Evolutionary conservation across 2,888 invertebrate species (phyloP).

Genomic region (Sipha maydis): DNA sequence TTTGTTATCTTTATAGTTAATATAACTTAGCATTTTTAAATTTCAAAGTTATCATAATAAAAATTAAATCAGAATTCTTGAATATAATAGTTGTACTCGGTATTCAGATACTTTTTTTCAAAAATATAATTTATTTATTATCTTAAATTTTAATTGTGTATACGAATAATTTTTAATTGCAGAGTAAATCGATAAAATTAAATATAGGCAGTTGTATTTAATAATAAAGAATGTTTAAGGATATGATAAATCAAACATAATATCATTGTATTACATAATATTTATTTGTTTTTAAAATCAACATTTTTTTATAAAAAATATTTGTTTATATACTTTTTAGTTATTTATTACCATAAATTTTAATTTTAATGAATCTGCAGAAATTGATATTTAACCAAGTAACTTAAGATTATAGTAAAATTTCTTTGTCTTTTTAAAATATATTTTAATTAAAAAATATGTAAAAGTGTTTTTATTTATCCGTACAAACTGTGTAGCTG

Average conservation of each 20-base stretch:
- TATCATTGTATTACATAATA: not conserved
- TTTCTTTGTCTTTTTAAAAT: not conserved
- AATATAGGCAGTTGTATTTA: not conserved
- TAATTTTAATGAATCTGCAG: not conserved
- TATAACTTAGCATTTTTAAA: no score
- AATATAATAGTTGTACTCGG: no score
- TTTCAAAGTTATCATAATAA: no score
- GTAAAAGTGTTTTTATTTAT: slow-evolving; percentile 5
- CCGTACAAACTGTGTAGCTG: not conserved
- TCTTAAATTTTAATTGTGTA: no score
- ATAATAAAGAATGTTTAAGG: not conserved
- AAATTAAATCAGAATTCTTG: no score
- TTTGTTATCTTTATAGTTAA: no score
- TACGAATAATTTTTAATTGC: no score
- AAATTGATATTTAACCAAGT: not conserved
- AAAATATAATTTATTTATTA: no score
- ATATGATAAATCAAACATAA: not conserved
- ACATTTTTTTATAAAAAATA: not conserved
- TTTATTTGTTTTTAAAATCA: not conserved
- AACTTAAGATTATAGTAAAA: not conserved
- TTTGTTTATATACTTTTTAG: not conserved
- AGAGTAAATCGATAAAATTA: no score
- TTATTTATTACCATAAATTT: not conserved
- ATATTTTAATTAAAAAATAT: not conserved
- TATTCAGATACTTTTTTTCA: no score